Base-by-base conservation (phyloP, 2,797 vertebrate species). In the Pipistrellus pipistrellus region DNA sequence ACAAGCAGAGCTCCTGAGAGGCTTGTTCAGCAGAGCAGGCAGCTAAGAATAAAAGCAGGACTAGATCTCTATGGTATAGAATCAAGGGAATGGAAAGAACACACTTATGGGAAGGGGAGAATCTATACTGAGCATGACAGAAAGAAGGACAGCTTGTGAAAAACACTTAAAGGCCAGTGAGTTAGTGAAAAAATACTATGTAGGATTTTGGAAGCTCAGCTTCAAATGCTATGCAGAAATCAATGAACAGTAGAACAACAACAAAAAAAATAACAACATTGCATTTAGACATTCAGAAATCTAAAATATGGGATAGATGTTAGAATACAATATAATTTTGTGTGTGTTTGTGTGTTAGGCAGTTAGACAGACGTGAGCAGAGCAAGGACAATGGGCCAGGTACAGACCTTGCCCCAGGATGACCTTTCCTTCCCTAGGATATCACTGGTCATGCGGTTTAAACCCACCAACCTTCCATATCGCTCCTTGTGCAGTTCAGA, bases 251-350 rank as follows among this genome's bases (percentile, higher is more conserved):
- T 11, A 15, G 41, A 55, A 83, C n/a, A n/a, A 17, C n/a, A n/a
- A 17, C 62, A 46, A 46, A 11, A 46, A 48, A 55, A 77, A 18
- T n/a, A 64, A n/a, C 27, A 32, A 8, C 25, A 46, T 21, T 41
- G 59, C 57, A 72, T 72, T 38, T 27, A 53, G n/a, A 85, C 6
- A 80, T 44, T 2, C 27, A 20, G 1, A 44, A 12, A 68, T 30
- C 41, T 15, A 89, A 87, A 88, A 46, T 30, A 88, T 3, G 11
- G 6, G 18, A 32, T 0, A 27, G 12, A 32, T 14, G 12, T 76
- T 81, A 90, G 92, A 87, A 81, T 7, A n/a, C 13, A 75, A 21
- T 57, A 13, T 38, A 62, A 59, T 53, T 83, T 76, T 80, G 32
- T 7, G 6, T 41, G 38, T 41, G 71, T 30, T 4, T 27, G 17